These are phyloP conservation scores for Leptodactylus fallax DNA, from an alignment of 2,797 vertebrate genomes.

Conservation along the genomic window DNA sequence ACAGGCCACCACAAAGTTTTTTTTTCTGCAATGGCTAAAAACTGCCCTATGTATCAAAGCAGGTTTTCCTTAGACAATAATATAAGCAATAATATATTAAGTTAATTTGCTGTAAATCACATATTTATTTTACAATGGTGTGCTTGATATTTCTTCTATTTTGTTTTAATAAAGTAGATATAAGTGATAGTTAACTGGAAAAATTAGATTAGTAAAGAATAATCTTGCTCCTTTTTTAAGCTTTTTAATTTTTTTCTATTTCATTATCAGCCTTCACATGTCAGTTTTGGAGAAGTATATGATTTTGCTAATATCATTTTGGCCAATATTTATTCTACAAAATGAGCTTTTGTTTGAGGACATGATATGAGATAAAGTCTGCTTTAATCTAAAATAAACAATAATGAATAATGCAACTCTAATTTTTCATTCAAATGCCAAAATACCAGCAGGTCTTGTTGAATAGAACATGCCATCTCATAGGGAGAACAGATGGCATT, in stretches of 20 bases:
- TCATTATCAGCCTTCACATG: slow-evolving; percentile 36
- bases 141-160: not conserved
- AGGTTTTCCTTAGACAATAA: not conserved
- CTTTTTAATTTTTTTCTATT: slow-evolving; percentile 32
- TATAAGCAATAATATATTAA: not conserved
- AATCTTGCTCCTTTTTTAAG: slow-evolving; percentile 4
- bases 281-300: slow-evolving; percentile 57
- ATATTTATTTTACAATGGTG: not conserved
- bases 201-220: slow-evolving; percentile 7
- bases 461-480: slow-evolving; percentile 54
- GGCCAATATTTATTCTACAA: slow-evolving; percentile 61
- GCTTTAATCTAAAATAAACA: slow-evolving; percentile 64
- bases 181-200: not conserved
- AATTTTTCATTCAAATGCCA: slow-evolving; percentile 54
- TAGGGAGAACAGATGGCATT: slow-evolving; percentile 60
- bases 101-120: not conserved
- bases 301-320: slow-evolving; percentile 60
- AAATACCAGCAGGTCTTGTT: slow-evolving; percentile 64
- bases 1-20: slow-evolving; percentile 40
- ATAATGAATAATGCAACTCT: slow-evolving; percentile 61
- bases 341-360: slow-evolving; percentile 63
- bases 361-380: slow-evolving; percentile 63
- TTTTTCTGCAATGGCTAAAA: not conserved
- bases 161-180: not conserved
- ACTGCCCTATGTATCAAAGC: slow-evolving; percentile 1